Conservation (phyloP, 1,140 invertebrate species). For the Drosophila parvula region DNA sequence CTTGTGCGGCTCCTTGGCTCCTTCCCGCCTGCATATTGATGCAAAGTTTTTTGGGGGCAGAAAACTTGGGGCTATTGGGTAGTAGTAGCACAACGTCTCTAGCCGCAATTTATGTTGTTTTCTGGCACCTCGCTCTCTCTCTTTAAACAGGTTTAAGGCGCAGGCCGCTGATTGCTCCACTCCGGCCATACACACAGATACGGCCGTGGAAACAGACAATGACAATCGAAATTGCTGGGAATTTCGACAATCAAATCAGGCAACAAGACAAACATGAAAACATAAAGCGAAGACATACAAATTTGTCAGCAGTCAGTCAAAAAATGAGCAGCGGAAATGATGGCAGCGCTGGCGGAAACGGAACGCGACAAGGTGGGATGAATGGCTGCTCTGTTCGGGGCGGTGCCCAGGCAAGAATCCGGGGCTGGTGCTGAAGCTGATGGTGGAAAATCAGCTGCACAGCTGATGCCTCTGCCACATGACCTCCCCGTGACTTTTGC, state of each 20-base stretch:
- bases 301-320: conserved; percentile 67
- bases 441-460: conserved; percentile 46
- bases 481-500: conserved; percentile 51
- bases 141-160: conserved; percentile 45
- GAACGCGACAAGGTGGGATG: conserved; percentile 50
- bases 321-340: conserved; percentile 81
- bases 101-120: conserved; percentile 67
- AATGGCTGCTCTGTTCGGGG: conserved; percentile 14
- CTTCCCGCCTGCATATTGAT: conserved; percentile 55
- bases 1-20: background rate
- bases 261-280: conserved; percentile 64
- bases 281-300: conserved; percentile 59
- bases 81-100: conserved; percentile 21
- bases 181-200: conserved; percentile 19
- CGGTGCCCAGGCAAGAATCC: background rate
- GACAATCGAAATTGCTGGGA: conserved; percentile 62
- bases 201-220: conserved; percentile 35
- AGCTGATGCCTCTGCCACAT: conserved; percentile 48
- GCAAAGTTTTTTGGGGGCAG: conserved; percentile 64
- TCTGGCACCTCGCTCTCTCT: conserved; percentile 25
- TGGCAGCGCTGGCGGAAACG: conserved; percentile 72
- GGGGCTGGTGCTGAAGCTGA: conserved; percentile 1
- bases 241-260: conserved; percentile 71
- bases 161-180: conserved; percentile 30
- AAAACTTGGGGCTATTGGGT: conserved; percentile 59